phyloP scores from a whole-genome alignment of 2,888 invertebrate genomes.

The Podotricha telesiphe region DNA sequence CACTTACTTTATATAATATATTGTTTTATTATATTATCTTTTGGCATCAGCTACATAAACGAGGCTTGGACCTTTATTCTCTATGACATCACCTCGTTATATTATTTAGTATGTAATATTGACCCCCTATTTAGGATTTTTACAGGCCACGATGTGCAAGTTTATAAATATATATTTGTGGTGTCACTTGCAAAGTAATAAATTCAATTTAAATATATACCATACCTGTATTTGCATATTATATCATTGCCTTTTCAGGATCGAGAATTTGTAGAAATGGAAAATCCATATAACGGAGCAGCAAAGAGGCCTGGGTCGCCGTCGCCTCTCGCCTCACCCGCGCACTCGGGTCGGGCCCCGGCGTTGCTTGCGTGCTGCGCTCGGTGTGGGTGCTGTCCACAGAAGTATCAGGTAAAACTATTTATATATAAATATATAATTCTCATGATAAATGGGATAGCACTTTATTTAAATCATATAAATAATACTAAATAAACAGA shows the following conservation, averaged over 20 bases:
- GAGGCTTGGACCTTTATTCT: too few species aligned
- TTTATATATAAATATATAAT: background rate
- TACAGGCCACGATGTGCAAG: too few species aligned
- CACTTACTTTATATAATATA: too few species aligned
- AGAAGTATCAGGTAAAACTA: constrained; percentile 91
- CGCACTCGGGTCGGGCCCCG: constrained; percentile 90
- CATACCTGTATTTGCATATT: background rate
- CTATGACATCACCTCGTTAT: too few species aligned
- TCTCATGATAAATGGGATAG: background rate
- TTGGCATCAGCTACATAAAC: too few species aligned
- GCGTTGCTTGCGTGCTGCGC: constrained; percentile 92
- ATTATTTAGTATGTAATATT: too few species aligned
- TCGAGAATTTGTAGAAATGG: constrained; percentile 98
- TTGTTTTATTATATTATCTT: too few species aligned
- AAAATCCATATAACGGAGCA: constrained; percentile 96
- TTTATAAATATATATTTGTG: too few species aligned
- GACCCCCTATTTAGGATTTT: too few species aligned
- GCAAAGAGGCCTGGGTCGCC: constrained; percentile 96
- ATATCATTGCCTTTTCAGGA: constrained; percentile 84
- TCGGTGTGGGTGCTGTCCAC: constrained; percentile 93
- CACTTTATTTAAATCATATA: background rate
- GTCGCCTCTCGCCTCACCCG: constrained; percentile 93
- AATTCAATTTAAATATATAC: background rate
- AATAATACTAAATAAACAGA: too few species aligned
- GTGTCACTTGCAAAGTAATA: background rate